Percentiles rank a stretch among this genome's conserved stretches.
These are phyloP conservation scores for Polypterus senegalus DNA, from an alignment of 2,113 vertebrate species.

Conservation along the genomic window DNA sequence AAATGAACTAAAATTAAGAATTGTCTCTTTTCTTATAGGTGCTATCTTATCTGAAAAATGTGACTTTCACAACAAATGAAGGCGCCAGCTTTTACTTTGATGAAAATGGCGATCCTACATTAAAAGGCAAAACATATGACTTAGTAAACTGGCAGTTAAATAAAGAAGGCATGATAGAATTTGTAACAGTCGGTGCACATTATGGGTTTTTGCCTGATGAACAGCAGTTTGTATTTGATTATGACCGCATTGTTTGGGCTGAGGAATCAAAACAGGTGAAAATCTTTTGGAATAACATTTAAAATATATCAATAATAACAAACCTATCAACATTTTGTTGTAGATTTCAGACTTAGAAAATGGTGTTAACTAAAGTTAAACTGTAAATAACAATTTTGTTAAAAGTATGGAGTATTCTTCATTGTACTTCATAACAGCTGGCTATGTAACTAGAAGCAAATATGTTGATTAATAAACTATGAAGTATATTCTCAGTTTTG, in stretches of 20 bases:
- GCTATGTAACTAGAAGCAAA: too few species aligned
- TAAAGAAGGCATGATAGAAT: not conserved
- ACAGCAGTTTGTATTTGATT: not conserved
- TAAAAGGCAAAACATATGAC: not conserved
- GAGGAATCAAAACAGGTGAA: not conserved
- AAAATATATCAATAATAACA: too few species aligned
- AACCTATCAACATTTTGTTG: too few species aligned
- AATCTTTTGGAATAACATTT: too few species aligned
- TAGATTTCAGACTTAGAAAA: too few species aligned
- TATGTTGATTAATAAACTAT: too few species aligned
- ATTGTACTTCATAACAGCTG: too few species aligned
- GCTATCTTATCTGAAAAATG: slow-evolving; percentile 1
- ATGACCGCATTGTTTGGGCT: not conserved
- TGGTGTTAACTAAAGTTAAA: too few species aligned
- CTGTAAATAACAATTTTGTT: too few species aligned
- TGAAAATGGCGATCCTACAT: slow-evolving; percentile 3
- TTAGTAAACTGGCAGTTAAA: slow-evolving; percentile 11
- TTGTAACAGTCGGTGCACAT: slow-evolving; percentile 3
- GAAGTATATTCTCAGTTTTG: too few species aligned
- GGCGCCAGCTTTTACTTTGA: slow-evolving; percentile 1
- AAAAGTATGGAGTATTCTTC: too few species aligned
- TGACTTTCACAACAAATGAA: slow-evolving; percentile 8
- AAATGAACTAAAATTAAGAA: too few species aligned
- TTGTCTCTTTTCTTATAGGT: not conserved
- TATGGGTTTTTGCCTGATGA: not conserved